Base-by-base conservation (phyloP, 2,797 vertebrate species). In the Cuniculus paca region DNA sequence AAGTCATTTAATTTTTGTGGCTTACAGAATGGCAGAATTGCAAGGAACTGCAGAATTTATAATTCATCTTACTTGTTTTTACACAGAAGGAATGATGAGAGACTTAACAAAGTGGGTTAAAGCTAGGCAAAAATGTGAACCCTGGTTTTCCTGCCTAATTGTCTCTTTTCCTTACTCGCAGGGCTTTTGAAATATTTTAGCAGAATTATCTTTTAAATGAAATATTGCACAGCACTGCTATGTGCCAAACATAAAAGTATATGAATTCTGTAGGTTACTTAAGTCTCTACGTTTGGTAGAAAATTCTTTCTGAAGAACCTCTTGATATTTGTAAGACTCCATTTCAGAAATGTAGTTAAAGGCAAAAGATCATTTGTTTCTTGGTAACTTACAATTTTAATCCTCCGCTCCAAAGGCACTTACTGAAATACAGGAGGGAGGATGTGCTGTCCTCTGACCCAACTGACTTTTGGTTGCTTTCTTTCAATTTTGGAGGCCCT, bases 221-320 rank as follows among this genome's bases (percentile, higher is more conserved):
- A 90, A 82, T 20, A 58, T 9, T 68, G 72, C 65, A 74, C 26
- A 63, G 20, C 82, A n/a, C 58, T 10, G 70, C 56, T 65, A 77
- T 52, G n/a, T 52, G 50, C 26, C 28, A 93, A 90, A 75, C 48
- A 77, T 50, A 48, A 72, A 80, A 89, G 63, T 72, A 89, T 77
- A 39, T 78, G 42, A 63, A 16, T 84, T 89, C 31, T 24, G 26
- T 54, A 93, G 19, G 45, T 85, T 45, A 72, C 60, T 68, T 83
- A 77, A 60, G 58, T 78, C 19, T 83, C 31, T 77, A 42, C 36
- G 13, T 88, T 82, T 88, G 4, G 24, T 52, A 60, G 39, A 78
- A 95, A 84, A 77, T 77, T 19, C 42, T 94, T 88, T 88, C 42
- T 84, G n/a, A 92, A 93, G 36, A 52, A 50, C 19, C 45, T 34